Evolutionary conservation across 2,113 vertebrate species (phyloP).

Genomic region (Neoarius graeffei): DNA sequence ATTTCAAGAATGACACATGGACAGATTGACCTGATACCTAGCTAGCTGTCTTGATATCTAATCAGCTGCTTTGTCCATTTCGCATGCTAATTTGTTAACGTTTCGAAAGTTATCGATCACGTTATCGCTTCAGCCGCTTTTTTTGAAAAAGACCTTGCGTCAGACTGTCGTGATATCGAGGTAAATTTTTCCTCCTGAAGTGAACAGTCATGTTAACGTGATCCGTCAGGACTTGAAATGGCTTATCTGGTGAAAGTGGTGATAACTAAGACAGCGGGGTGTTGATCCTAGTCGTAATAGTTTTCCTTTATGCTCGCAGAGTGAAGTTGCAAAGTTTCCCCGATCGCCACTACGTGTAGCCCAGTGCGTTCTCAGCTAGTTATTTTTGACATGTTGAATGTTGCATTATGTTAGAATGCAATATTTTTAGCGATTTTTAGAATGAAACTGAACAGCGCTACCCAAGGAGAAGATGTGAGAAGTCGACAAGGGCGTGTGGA

Average conservation of each 20-base stretch:
- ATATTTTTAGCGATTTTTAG: background rate
- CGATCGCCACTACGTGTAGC: background rate
- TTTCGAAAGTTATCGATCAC: background rate
- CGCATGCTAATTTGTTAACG: background rate
- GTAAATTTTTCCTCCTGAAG: background rate
- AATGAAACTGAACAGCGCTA: background rate
- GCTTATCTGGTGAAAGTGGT: background rate
- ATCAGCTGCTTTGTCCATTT: background rate
- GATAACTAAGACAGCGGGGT: too few relatives aligned
- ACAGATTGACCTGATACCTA: background rate
- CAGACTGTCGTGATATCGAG: background rate
- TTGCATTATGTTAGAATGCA: background rate
- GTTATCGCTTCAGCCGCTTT: background rate
- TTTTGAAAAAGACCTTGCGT: background rate
- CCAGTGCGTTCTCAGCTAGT: background rate
- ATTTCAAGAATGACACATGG: background rate
- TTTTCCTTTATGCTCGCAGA: background rate
- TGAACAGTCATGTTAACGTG: background rate
- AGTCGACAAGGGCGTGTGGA: background rate
- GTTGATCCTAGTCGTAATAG: background rate
- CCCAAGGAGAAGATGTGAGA: background rate
- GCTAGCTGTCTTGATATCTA: background rate
- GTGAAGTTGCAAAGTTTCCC: background rate
- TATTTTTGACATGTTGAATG: background rate
- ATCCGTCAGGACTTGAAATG: background rate